phyloP scores from a whole-genome alignment of 1,140 invertebrate genomes.

The Zaprionus davidi region DNA sequence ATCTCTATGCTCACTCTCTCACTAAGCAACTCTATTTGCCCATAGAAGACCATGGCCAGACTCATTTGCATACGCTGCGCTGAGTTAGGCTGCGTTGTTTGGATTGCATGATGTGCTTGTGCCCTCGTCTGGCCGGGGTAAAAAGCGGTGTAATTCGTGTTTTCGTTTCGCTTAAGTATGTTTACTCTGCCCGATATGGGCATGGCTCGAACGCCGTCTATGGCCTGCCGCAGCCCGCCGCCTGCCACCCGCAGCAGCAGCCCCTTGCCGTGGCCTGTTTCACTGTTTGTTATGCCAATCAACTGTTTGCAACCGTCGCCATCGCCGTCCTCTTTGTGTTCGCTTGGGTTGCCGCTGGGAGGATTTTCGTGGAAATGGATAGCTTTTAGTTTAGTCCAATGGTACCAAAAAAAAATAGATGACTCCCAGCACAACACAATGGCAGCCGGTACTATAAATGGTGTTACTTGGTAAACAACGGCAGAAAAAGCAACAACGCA shows the following conservation, averaged over 20 bases:
- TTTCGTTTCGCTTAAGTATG: slow-evolving; percentile 75
- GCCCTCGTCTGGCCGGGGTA: slow-evolving; percentile 46
- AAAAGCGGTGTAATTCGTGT: slow-evolving; percentile 61
- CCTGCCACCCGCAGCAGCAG: slow-evolving; percentile 12
- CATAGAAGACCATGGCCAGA: slow-evolving; percentile 46
- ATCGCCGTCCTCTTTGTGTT: slow-evolving; percentile 38
- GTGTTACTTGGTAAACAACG: slow-evolving; percentile 63
- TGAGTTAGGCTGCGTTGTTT: slow-evolving; percentile 48
- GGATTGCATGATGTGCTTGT: slow-evolving; percentile 39
- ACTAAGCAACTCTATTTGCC: slow-evolving; percentile 55
- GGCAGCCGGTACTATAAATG: slow-evolving; percentile 38
- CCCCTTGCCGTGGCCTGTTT: slow-evolving; percentile 31
- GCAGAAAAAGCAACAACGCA: slow-evolving; percentile 26
- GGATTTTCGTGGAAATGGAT: slow-evolving; percentile 64
- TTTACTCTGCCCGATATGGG: slow-evolving; percentile 62
- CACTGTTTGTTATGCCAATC: slow-evolving; percentile 47
- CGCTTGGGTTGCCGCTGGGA: slow-evolving; percentile 38
- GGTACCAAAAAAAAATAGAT: slow-evolving; percentile 12
- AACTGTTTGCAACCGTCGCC: slow-evolving; percentile 49
- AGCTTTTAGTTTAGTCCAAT: slow-evolving; percentile 54
- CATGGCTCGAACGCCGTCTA: slow-evolving; percentile 35
- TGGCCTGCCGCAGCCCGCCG: background rate
- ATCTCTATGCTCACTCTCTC: background rate
- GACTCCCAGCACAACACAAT: slow-evolving; percentile 8
- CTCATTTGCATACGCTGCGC: slow-evolving; percentile 70